These are phyloP conservation scores for Mus spicilegus DNA, from an alignment of 2,113 vertebrate genomes.

Conservation along the genomic window DNA sequence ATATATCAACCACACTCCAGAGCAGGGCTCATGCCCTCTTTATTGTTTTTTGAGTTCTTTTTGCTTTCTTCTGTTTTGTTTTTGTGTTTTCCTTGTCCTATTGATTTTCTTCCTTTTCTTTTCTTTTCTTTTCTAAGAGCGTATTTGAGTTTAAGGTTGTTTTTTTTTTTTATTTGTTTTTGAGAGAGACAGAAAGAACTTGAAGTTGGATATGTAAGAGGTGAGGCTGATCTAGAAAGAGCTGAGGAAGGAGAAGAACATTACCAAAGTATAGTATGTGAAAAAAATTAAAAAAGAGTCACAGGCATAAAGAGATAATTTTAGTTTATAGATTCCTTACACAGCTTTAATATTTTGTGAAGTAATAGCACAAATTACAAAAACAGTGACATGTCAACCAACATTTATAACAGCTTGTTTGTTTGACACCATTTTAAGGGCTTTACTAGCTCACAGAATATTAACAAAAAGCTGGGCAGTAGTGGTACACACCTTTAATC, in stretches of 20 bases:
- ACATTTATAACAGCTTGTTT: slow-evolving; percentile 44
- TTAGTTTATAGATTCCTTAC: slow-evolving; percentile 8
- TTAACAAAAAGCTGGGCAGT: not conserved
- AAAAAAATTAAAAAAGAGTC: slow-evolving; percentile 33
- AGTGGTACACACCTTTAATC: no score
- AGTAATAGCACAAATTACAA: not conserved
- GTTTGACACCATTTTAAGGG: not conserved
- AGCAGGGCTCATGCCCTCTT: not conserved
- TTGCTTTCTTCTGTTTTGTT: not conserved
- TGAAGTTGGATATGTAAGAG: not conserved
- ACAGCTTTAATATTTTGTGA: slow-evolving; percentile 8
- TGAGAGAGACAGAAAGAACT: not conserved
- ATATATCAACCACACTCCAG: not conserved
- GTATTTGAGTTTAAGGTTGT: not conserved
- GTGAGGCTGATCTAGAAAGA: not conserved
- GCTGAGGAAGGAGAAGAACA: not conserved
- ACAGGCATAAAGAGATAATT: slow-evolving; percentile 30
- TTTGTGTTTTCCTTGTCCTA: not conserved
- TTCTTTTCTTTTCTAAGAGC: not conserved
- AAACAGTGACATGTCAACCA: not conserved
- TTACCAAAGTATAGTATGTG: not conserved
- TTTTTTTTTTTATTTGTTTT: not conserved
- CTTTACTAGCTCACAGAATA: slow-evolving; percentile 49
- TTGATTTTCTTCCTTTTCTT: not conserved
- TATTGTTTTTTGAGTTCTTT: not conserved